Conservation (phyloP, 2,797 vertebrate genomes). For the Decapterus maruadsi region DNA sequence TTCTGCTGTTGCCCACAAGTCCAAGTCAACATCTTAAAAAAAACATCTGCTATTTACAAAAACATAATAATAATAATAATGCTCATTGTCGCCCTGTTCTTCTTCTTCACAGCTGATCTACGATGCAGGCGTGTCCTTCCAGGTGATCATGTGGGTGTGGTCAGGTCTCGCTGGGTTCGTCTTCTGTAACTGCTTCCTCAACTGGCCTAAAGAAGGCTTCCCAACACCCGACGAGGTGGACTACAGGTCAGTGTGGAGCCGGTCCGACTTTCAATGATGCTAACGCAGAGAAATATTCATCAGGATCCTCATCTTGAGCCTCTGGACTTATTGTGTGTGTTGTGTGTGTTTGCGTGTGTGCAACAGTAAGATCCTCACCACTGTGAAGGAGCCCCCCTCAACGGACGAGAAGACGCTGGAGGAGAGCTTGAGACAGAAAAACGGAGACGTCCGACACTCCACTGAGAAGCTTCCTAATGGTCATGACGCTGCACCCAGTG, state of each 20-base stretch:
- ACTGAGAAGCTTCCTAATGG: conserved; percentile 74
- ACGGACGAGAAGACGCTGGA: conserved; percentile 73
- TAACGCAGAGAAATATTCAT: background rate
- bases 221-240: conserved; percentile 89
- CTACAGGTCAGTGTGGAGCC: conserved; percentile 82
- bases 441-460: conserved; percentile 70
- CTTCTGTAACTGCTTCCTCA: conserved; percentile 91
- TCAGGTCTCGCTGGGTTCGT: conserved; percentile 87
- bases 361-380: conserved; percentile 86
- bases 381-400: conserved; percentile 65
- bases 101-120: conserved; percentile 87
- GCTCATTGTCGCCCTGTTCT: background rate
- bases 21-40: background rate
- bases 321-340: background rate
- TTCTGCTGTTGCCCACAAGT: conserved; percentile 7
- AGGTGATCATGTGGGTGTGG: conserved; percentile 91
- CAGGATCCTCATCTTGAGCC: background rate
- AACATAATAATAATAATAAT: background rate
- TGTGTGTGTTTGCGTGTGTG: conserved; percentile 14
- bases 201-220: conserved; percentile 91
- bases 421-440: conserved; percentile 83
- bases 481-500: conserved; percentile 63
- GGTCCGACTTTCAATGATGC: background rate
- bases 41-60: background rate
- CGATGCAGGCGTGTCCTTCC: conserved; percentile 87